phyloP scores from a whole-genome alignment of 2,797 vertebrate genomes.

The Coendou prehensilis region DNA sequence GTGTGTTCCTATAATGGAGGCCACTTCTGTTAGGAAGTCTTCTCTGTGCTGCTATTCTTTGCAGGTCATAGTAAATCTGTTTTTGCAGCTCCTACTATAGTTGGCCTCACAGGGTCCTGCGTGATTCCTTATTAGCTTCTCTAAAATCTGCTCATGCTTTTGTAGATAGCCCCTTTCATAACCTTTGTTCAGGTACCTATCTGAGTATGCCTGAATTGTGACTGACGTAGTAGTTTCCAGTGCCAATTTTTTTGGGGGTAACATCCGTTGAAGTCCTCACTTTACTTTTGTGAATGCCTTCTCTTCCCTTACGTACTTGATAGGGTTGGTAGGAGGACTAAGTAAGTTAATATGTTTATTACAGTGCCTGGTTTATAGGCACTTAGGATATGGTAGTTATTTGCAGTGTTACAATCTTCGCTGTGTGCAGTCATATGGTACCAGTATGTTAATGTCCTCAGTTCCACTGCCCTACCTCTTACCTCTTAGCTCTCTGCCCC shows the following conservation, averaged over 20 bases:
- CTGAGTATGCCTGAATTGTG: background rate
- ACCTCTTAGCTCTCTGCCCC: background rate
- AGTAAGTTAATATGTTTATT: background rate
- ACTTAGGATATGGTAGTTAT: background rate
- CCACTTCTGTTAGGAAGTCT: background rate
- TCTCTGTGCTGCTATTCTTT: background rate
- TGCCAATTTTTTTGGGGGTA: background rate
- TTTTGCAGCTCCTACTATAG: background rate
- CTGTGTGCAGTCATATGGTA: background rate
- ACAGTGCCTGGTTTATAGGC: background rate
- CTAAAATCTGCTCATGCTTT: conserved; percentile 21
- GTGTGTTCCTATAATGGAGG: background rate
- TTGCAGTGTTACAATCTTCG: conserved; percentile 30
- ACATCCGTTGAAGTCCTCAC: background rate
- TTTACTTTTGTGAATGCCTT: background rate
- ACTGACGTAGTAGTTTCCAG: background rate
- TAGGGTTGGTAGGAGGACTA: background rate
- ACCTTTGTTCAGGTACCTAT: background rate
- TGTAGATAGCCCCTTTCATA: conserved; percentile 15
- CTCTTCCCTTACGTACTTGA: background rate
- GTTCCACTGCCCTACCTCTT: background rate
- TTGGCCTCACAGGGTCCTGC: background rate
- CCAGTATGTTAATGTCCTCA: conserved; percentile 28
- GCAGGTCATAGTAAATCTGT: background rate
- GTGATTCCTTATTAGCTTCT: background rate